Evolutionary conservation across 1,140 invertebrate genomes (phyloP).

Genomic region (Ptiloglossa arizonensis): DNA sequence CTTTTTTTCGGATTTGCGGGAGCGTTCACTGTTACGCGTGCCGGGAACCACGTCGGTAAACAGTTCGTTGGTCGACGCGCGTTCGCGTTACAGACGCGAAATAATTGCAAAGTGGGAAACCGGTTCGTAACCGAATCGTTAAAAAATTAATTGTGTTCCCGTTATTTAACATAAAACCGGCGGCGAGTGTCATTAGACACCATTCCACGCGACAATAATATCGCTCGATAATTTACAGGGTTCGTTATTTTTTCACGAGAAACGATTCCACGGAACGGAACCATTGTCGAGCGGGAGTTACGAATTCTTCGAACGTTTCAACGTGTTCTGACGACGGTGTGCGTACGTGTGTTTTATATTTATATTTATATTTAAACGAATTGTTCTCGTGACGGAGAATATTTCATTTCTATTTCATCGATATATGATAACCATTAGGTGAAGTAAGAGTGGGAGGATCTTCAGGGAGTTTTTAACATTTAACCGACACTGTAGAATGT

Average conservation of each 20-base stretch:
- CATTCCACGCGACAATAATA: background rate
- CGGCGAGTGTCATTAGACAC: background rate
- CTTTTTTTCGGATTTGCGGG: no score
- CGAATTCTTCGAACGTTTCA: background rate
- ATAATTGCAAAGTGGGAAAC: background rate
- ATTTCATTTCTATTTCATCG: no score
- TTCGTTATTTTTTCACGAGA: background rate
- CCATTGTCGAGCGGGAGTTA: background rate
- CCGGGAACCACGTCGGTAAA: background rate
- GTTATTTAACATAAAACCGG: background rate
- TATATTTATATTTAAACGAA: no score
- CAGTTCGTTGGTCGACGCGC: background rate
- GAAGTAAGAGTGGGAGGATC: no score
- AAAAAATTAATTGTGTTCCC: slow-evolving; percentile 4
- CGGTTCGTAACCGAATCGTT: no score
- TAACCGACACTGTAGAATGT: no score
- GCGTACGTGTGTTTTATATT: no score
- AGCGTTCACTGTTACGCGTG: background rate
- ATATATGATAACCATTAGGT: no score
- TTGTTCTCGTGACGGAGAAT: no score
- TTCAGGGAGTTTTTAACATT: no score
- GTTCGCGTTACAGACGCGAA: background rate
- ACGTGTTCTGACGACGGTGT: no score
- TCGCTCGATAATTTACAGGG: background rate
- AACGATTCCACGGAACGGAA: background rate